Evolutionary conservation across 1,140 invertebrate species (phyloP).

Genomic region (Cydia pomonella): DNA sequence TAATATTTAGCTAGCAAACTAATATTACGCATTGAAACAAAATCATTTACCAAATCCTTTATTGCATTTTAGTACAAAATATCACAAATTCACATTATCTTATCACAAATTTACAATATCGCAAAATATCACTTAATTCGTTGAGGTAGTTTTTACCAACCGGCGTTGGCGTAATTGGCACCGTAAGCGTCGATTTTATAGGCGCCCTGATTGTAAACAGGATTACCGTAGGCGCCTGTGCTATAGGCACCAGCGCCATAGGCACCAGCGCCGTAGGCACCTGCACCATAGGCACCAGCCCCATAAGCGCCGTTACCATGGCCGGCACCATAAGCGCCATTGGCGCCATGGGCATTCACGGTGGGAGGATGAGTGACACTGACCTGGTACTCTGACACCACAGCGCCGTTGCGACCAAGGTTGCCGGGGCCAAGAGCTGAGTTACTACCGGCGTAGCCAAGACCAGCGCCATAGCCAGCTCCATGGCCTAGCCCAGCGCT

Average conservation of each 20-base stretch:
- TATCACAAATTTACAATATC: neutral
- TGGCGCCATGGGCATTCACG: neutral
- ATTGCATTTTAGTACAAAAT: neutral
- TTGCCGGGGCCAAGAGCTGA: neutral
- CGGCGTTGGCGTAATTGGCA: neutral
- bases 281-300: neutral
- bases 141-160: slow-evolving; percentile 1
- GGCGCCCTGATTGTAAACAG: neutral
- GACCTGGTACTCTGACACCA: neutral
- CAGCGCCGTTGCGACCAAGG: neutral
- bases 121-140: neutral
- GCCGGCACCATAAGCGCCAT: neutral
- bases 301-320: neutral
- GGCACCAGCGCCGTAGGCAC: neutral
- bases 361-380: neutral
- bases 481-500: neutral
- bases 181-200: slow-evolving; percentile 9
- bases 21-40: too few relatives aligned
- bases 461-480: too few relatives aligned
- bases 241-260: neutral
- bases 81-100: neutral
- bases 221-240: neutral
- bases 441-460: neutral
- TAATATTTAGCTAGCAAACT: too few relatives aligned
- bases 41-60: neutral